Evolutionary conservation across 2,113 vertebrate genomes (phyloP).

Genomic region (Gadus chalcogrammus): DNA sequence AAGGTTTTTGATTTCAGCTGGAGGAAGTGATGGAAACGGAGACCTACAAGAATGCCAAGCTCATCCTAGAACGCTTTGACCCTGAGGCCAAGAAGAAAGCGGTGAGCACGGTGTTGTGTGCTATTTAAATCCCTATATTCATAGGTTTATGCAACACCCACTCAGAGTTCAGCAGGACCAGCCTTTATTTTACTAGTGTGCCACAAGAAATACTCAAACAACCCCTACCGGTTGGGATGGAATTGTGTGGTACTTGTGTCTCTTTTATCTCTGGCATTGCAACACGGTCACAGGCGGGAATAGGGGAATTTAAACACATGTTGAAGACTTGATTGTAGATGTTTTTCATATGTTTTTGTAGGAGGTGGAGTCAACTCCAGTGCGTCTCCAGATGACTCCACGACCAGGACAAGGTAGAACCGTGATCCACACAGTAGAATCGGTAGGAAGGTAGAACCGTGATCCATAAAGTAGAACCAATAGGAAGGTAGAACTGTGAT

Average conservation of each 20-base stretch:
- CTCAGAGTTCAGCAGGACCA: too few species aligned
- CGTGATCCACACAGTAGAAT: not conserved
- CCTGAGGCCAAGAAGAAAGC: constrained; percentile 86
- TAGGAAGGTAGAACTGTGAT: too few species aligned
- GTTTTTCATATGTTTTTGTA: constrained; percentile 52
- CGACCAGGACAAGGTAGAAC: constrained; percentile 88
- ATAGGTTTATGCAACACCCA: not conserved
- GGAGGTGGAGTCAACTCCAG: constrained; percentile 83
- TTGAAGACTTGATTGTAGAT: not conserved
- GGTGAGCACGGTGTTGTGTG: constrained; percentile 65
- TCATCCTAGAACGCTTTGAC: constrained; percentile 96
- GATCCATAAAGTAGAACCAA: too few species aligned
- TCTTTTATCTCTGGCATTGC: too few species aligned
- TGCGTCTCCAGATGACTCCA: constrained; percentile 79
- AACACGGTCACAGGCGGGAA: too few species aligned
- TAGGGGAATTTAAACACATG: not conserved
- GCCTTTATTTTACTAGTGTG: too few species aligned
- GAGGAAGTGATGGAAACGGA: constrained; percentile 99
- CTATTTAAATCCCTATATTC: not conserved
- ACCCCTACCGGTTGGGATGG: too few species aligned
- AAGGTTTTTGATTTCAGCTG: constrained; percentile 72
- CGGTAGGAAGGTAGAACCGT: too few species aligned
- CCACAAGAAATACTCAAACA: too few species aligned
- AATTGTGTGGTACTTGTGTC: too few species aligned
- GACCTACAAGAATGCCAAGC: constrained; percentile 94